phyloP scores from a whole-genome alignment of 2,113 vertebrate species.

The Callopanchax toddi region DNA sequence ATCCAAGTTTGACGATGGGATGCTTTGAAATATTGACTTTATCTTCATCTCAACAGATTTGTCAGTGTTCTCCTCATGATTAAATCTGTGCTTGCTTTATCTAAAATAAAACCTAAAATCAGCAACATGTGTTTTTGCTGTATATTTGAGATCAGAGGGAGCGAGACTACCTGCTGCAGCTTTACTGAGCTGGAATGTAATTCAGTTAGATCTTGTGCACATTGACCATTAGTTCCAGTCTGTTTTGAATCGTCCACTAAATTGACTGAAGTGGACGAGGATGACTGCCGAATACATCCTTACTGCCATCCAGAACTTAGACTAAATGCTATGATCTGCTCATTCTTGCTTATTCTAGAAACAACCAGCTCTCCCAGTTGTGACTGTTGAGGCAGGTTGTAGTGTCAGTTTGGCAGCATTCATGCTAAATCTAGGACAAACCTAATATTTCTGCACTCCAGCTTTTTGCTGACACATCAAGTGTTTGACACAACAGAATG shows the following conservation, averaged over 20 bases:
- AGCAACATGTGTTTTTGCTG: too few relatives aligned
- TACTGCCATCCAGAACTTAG: not conserved
- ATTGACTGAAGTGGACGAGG: not conserved
- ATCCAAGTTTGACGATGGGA: too few relatives aligned
- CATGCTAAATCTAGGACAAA: conserved; percentile 7
- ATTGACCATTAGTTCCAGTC: not conserved
- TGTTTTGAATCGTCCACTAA: conserved; percentile 3
- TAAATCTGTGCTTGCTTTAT: too few relatives aligned
- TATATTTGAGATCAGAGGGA: too few relatives aligned
- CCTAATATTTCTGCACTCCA: conserved; percentile 3
- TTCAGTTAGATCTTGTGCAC: not conserved
- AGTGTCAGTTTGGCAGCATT: not conserved
- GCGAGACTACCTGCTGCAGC: too few relatives aligned
- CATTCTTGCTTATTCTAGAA: not conserved
- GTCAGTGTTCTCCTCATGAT: too few relatives aligned
- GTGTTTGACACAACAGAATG: too few relatives aligned
- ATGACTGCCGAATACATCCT: not conserved
- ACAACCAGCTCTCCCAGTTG: not conserved
- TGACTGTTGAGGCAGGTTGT: not conserved
- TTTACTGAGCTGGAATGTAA: too few relatives aligned
- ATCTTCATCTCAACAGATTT: too few relatives aligned
- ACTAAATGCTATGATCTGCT: too few relatives aligned
- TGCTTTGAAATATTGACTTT: too few relatives aligned
- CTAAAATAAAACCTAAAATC: too few relatives aligned
- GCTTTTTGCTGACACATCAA: conserved; percentile 2